These are phyloP conservation scores for Leptarthrus brevirostris DNA, from an alignment of 2,888 invertebrate genomes.

Conservation along the genomic window DNA sequence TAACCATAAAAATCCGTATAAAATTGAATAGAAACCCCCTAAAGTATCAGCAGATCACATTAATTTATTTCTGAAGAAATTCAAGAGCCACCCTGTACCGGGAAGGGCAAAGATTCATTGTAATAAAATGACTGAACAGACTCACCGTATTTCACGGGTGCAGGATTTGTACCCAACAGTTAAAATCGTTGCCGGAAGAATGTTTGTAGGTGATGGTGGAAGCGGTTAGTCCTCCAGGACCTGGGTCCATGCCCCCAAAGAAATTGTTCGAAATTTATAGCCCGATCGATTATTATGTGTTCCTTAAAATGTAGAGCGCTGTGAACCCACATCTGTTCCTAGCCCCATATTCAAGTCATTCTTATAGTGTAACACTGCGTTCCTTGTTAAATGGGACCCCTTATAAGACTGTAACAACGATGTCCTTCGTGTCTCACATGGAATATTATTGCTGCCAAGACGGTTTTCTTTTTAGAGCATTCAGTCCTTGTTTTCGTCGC, in stretches of 20 bases:
- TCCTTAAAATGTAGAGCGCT: slow-evolving; percentile 50
- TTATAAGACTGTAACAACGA: slow-evolving; percentile 37
- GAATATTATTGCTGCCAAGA: slow-evolving; percentile 41
- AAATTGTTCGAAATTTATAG: slow-evolving; percentile 39
- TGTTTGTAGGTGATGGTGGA: slow-evolving; percentile 38
- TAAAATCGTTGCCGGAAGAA: slow-evolving; percentile 42
- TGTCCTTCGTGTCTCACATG: slow-evolving; percentile 45
- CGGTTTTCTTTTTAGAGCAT: slow-evolving; percentile 17
- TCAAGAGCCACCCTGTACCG: slow-evolving; percentile 4
- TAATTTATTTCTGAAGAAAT: slow-evolving; percentile 48
- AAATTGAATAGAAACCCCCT: slow-evolving; percentile 47
- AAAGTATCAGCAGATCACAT: slow-evolving; percentile 48
- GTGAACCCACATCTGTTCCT: slow-evolving; percentile 50
- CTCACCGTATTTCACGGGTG: slow-evolving; percentile 46
- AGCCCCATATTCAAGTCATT: slow-evolving; percentile 47
- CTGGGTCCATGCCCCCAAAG: slow-evolving; percentile 4
- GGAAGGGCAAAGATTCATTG: slow-evolving; percentile 34
- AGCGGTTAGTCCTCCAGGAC: slow-evolving; percentile 3
- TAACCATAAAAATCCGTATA: slow-evolving; percentile 50
- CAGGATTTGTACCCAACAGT: slow-evolving; percentile 43
- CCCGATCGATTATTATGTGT: slow-evolving; percentile 50
- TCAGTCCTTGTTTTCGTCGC: slow-evolving; percentile 37
- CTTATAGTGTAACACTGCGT: slow-evolving; percentile 42
- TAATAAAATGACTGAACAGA: slow-evolving; percentile 49
- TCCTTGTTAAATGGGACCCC: slow-evolving; percentile 30